Conservation (phyloP, 2,113 vertebrate species). For the Nipponia nippon region DNA sequence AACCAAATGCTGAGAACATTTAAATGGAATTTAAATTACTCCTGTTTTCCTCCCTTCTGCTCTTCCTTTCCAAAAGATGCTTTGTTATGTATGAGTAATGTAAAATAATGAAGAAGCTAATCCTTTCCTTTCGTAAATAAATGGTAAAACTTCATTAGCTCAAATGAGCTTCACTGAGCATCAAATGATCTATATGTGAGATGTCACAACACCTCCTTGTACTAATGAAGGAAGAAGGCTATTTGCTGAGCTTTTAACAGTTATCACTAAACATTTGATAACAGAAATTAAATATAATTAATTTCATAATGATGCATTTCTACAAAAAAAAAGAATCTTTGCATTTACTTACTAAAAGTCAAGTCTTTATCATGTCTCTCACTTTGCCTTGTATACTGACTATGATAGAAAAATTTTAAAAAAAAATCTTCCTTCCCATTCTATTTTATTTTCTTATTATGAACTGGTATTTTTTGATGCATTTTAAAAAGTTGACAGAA, state of each 20-base stretch:
- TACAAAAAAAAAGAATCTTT: background rate
- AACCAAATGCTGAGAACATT: background rate
- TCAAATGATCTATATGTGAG: background rate
- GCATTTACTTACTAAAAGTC: background rate
- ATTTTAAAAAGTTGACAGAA: background rate
- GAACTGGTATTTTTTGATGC: background rate
- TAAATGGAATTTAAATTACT: background rate
- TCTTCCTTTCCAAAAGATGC: background rate
- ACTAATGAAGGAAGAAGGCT: background rate
- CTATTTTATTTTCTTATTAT: background rate
- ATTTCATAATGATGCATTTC: background rate
- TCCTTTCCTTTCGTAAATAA: background rate
- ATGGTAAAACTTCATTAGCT: background rate
- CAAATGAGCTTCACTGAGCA: background rate
- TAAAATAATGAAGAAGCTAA: background rate
- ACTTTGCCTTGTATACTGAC: background rate
- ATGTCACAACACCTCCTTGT: background rate
- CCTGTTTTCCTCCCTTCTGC: background rate
- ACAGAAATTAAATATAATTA: background rate
- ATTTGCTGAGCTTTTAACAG: background rate
- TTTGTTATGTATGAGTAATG: background rate
- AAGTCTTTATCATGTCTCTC: background rate
- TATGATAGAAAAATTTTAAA: background rate
- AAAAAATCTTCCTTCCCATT: background rate
- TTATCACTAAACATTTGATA: background rate